A percentile compares a stretch with the other conserved stretches of the same genome.
Conservation (phyloP, 2,797 vertebrate genomes). For the Avahi laniger region DNA sequence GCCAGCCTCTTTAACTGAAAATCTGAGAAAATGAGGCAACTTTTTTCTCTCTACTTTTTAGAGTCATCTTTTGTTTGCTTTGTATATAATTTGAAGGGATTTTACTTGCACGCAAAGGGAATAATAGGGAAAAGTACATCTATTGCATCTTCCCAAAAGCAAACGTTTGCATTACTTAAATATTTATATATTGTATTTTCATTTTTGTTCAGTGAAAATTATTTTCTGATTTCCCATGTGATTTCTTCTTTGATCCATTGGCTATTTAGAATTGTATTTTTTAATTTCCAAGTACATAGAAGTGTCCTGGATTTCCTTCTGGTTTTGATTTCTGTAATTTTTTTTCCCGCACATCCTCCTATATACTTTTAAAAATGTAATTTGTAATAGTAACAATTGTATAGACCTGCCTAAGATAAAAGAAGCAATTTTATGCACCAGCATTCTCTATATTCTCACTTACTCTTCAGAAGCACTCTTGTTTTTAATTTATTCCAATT, state of each 20-base stretch:
- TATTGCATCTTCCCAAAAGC: background rate
- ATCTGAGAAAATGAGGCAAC: background rate
- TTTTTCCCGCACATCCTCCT: too few species aligned
- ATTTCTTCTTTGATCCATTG: background rate
- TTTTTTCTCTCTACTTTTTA: background rate
- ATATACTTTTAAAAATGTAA: background rate
- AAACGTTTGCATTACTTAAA: background rate
- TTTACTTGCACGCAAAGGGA: background rate
- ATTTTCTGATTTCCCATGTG: background rate
- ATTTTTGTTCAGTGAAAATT: background rate
- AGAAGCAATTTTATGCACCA: background rate
- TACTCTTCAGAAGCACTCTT: background rate
- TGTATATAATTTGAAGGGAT: background rate
- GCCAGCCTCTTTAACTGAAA: background rate
- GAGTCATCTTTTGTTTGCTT: background rate
- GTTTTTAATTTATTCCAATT: background rate
- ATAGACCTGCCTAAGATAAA: background rate
- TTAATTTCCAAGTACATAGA: background rate
- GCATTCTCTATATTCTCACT: background rate
- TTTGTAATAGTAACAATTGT: background rate
- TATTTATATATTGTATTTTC: background rate
- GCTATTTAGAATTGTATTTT: background rate
- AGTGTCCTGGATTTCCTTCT: background rate
- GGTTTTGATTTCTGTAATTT: background rate
- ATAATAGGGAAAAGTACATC: background rate